phyloP scores from a whole-genome alignment of 2,113 vertebrate species.

The Manacus vitellinus region DNA sequence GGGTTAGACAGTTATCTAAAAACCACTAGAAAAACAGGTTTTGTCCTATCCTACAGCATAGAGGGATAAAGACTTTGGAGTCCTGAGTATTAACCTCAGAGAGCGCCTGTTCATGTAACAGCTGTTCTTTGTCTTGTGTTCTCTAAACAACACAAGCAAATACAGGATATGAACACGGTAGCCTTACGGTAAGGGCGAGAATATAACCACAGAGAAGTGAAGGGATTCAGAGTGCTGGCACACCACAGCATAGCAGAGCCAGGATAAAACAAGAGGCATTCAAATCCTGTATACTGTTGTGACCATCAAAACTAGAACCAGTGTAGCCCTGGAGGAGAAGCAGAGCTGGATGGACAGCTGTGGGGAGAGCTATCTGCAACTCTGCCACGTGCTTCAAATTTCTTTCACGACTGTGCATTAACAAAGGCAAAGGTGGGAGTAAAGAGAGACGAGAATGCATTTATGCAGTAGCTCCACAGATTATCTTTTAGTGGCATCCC shows the following conservation, averaged over 20 bases:
- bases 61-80: background rate
- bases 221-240: background rate
- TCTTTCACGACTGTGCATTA: background rate
- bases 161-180: slow-evolving; percentile 48
- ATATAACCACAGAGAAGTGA: background rate
- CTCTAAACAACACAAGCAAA: slow-evolving; percentile 56
- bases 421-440: background rate
- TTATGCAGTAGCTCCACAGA: background rate
- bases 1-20: slow-evolving; percentile 24
- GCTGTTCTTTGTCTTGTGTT: slow-evolving; percentile 47
- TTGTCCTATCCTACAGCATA: background rate
- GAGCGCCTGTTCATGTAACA: slow-evolving; percentile 8
- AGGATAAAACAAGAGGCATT: background rate
- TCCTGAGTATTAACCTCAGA: slow-evolving; percentile 2
- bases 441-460: background rate
- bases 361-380: background rate
- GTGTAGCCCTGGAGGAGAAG: background rate
- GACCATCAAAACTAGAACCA: background rate
- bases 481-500: background rate
- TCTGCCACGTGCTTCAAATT: background rate
- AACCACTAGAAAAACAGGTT: background rate
- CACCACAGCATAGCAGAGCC: background rate
- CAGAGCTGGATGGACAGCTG: background rate
- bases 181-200: background rate
- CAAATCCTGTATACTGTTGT: background rate